These are phyloP conservation scores for Ctenicera cuprea DNA, from an alignment of 2,888 invertebrate species.

Conservation along the genomic window DNA sequence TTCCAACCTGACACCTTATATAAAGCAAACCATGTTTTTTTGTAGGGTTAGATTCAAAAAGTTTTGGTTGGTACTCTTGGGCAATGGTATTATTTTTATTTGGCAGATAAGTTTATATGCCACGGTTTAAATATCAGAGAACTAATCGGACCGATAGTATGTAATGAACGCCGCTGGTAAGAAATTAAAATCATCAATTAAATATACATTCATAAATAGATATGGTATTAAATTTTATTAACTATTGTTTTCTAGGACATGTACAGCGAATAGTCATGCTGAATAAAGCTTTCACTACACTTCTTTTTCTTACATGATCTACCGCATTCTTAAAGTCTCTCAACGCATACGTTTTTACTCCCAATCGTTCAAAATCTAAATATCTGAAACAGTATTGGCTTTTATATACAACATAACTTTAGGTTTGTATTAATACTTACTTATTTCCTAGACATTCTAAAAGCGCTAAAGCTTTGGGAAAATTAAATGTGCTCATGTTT, in stretches of 20 bases:
- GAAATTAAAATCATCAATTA: too few relatives aligned
- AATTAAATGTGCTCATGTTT: slow-evolving; percentile 80
- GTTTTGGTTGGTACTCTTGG: too few relatives aligned
- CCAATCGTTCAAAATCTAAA: slow-evolving; percentile 77
- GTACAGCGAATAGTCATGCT: slow-evolving; percentile 20
- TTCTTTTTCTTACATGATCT: slow-evolving; percentile 74
- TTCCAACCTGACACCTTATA: too few relatives aligned
- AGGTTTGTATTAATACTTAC: background rate
- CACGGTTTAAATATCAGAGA: too few relatives aligned
- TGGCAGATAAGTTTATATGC: too few relatives aligned
- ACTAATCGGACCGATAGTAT: too few relatives aligned
- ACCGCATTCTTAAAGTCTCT: slow-evolving; percentile 76
- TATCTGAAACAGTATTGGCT: slow-evolving; percentile 72
- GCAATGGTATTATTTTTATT: too few relatives aligned
- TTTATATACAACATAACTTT: background rate
- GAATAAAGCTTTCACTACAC: slow-evolving; percentile 78
- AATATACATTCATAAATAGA: too few relatives aligned
- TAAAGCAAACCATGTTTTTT: too few relatives aligned
- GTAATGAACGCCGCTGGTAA: too few relatives aligned
- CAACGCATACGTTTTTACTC: slow-evolving; percentile 76
- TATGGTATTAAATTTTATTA: background rate
- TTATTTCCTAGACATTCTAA: slow-evolving; percentile 67
- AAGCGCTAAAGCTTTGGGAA: slow-evolving; percentile 78
- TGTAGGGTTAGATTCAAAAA: too few relatives aligned
- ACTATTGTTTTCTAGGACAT: slow-evolving; percentile 4